These are phyloP conservation scores for Toxonevra muliebris DNA, from an alignment of 2,888 invertebrate species.

Conservation along the genomic window DNA sequence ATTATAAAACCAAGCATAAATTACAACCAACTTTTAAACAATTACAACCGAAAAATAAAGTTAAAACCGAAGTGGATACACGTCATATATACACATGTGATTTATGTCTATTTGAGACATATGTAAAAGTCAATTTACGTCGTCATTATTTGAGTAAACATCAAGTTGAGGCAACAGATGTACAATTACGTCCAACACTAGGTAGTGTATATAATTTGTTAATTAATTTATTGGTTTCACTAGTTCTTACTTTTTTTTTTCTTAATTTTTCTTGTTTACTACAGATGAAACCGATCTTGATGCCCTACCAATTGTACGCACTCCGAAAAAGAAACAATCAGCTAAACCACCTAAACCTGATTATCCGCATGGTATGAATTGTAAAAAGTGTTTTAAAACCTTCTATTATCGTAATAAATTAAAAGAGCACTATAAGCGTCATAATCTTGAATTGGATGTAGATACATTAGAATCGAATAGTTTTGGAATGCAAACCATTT, in stretches of 20 bases:
- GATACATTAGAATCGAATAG: conserved; percentile 6
- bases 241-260: neutral
- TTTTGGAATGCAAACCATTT: neutral
- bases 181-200: conserved; percentile 49
- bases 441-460: conserved; percentile 34
- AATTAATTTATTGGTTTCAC: conserved; percentile 2
- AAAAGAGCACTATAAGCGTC: conserved; percentile 42
- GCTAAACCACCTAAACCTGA: conserved; percentile 28
- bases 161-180: conserved; percentile 47
- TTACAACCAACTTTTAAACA: conserved; percentile 42
- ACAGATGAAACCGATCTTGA: conserved; percentile 19
- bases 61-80: conserved; percentile 3
- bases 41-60: conserved; percentile 44
- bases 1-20: conserved; percentile 51
- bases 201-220: neutral
- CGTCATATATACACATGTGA: conserved; percentile 49
- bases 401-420: conserved; percentile 42
- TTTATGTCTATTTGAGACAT: conserved; percentile 53
- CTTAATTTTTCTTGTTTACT: neutral
- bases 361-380: conserved; percentile 42
- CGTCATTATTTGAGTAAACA: conserved; percentile 51
- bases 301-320: neutral
- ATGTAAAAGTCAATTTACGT: conserved; percentile 42
- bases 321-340: neutral
- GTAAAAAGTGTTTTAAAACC: conserved; percentile 35